Evolutionary conservation across 2,888 invertebrate genomes (phyloP).

Genomic region (Hypomecis atomaria): DNA sequence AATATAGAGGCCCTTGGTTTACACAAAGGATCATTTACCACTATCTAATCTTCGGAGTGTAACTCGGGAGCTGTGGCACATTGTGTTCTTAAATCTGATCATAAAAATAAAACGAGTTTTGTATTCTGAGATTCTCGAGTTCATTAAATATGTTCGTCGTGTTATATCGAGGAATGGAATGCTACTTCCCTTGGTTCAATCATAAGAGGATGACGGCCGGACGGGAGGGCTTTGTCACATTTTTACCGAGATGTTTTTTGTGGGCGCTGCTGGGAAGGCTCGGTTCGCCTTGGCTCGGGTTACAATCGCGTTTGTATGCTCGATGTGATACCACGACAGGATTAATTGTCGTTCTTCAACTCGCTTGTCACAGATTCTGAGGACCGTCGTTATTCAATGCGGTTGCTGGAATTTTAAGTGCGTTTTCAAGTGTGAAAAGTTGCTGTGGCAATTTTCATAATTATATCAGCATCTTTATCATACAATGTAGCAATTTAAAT

Average conservation of each 20-base stretch:
- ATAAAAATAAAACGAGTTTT: constrained; percentile 65
- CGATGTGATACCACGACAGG: constrained; percentile 39
- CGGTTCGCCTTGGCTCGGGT: constrained; percentile 43
- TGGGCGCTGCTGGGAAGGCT: constrained; percentile 46
- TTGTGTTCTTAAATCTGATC: constrained; percentile 66
- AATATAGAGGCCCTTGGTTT: constrained; percentile 44
- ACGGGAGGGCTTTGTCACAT: constrained; percentile 58
- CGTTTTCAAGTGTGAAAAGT: constrained; percentile 15
- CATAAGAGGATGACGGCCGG: constrained; percentile 66
- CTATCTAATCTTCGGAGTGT: constrained; percentile 67
- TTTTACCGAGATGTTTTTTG: constrained; percentile 53
- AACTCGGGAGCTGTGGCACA: constrained; percentile 64
- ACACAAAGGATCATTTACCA: constrained; percentile 67
- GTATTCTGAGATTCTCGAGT: constrained; percentile 49
- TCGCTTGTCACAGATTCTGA: constrained; percentile 28
- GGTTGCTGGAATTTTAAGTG: constrained; percentile 20
- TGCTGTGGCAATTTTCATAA: constrained; percentile 3
- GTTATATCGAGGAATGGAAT: constrained; percentile 65
- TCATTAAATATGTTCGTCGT: constrained; percentile 49
- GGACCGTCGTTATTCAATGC: constrained; percentile 30
- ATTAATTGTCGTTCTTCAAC: constrained; percentile 37
- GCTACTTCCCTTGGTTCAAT: constrained; percentile 66
- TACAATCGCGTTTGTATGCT: constrained; percentile 50
- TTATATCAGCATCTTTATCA: background rate
- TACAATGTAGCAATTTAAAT: background rate